A percentile compares a stretch with the other conserved stretches of the same genome.
These are phyloP conservation scores for Trachelus iudaicus DNA, from an alignment of 2,888 invertebrate species.

Conservation along the genomic window DNA sequence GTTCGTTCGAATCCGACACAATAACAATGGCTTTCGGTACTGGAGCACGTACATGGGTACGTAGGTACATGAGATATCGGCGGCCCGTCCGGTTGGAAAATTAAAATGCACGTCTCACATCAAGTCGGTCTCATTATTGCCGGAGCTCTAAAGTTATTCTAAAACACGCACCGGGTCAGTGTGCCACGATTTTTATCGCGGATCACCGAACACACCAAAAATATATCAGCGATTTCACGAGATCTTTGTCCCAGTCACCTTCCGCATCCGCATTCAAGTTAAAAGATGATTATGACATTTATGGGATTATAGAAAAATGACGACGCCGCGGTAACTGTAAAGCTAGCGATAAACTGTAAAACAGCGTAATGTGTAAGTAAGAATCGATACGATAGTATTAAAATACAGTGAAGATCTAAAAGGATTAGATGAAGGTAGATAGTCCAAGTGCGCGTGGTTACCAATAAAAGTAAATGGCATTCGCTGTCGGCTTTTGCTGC, in stretches of 20 bases:
- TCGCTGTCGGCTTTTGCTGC: neutral
- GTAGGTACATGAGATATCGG: neutral
- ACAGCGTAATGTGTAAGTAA: neutral
- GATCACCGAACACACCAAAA: neutral
- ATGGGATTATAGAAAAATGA: neutral
- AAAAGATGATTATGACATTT: neutral
- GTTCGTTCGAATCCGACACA: neutral
- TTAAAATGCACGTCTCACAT: conserved; percentile 43
- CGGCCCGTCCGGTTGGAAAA: conserved; percentile 4
- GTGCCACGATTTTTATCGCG: conserved; percentile 19
- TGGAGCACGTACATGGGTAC: neutral
- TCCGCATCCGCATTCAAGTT: neutral
- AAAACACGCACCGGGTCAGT: conserved; percentile 41
- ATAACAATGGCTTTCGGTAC: neutral
- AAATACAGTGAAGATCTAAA: neutral
- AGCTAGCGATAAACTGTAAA: neutral
- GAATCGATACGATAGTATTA: neutral
- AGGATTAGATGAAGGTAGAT: neutral
- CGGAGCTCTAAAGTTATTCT: conserved; percentile 53
- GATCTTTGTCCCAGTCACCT: neutral
- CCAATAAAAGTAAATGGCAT: neutral
- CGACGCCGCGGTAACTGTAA: neutral
- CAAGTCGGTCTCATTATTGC: conserved; percentile 48
- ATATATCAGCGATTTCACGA: neutral
- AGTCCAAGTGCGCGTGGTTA: neutral